Evolutionary conservation across 2,797 vertebrate species (phyloP), one percentile per base, ranked within the genome.

Genomic region (Cephalopachus bancanus): DNA sequence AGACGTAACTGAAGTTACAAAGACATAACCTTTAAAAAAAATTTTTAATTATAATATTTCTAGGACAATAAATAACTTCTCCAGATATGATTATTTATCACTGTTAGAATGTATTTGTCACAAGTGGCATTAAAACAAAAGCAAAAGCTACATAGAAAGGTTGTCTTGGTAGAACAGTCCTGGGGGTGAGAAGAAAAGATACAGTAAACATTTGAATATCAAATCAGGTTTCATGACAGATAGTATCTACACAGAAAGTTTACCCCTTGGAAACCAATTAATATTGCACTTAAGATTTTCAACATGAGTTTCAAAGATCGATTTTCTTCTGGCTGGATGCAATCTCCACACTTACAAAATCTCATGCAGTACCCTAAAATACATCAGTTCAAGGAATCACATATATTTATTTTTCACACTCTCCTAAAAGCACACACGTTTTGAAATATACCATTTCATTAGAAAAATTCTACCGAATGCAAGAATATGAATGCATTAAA

Each of bases 251-350:
- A 86, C 55, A 64, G 37, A 59, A 80, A 78, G 75, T 19, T 59
- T 51, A 87, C 44, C 22, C n/a, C 16, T 64, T 89, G 24, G 69
- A 94, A 97, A 95, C 17, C 69, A 96, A 65, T 83, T 93, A 91
- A 65, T 67, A 80, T 53, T 51, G 49, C 65, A 94, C 26, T 86
- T 71, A 28, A 53, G 37, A 69, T 69, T 87, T 16, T 53, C 64
- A 91, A 60, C 19, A 37, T 78, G 11, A 53, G 64, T 11, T 79
- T 89, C 17, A 60, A 94, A 95, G 28, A 30, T 30, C 37, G 33
- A 91, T 97, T 89, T 93, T 37, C 20, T 83, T 94, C 74, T 59
- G n/a, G 30, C 44, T 91, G 10, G 33, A 49, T 75, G 53, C 28
- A 75, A 24, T 83, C 37, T 65, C 30, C 37, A 83, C n/a, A 85